Percentiles rank a stretch among this genome's conserved stretches.
Conservation (phyloP, 2,113 vertebrate species). For the Lota lota region DNA sequence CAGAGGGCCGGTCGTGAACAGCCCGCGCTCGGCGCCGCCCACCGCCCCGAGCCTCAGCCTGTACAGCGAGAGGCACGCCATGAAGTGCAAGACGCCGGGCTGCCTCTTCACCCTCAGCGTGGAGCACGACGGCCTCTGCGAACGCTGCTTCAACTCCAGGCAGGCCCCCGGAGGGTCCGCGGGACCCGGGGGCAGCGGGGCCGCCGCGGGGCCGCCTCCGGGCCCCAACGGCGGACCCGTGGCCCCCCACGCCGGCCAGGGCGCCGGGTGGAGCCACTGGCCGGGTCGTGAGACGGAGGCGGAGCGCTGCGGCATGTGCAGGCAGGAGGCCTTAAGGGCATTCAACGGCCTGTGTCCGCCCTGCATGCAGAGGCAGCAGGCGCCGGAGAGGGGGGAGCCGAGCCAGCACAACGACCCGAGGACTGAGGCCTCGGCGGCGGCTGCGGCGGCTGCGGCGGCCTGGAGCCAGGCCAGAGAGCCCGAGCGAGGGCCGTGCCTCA, state of each 20-base stretch:
- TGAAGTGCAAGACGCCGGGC: constrained; percentile 94
- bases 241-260: no score
- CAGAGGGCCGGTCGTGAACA: constrained; percentile 65
- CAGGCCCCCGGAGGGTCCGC: constrained; percentile 57
- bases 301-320: constrained; percentile 81
- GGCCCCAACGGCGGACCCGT: no score
- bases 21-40: constrained; percentile 85
- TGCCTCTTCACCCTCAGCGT: constrained; percentile 93
- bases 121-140: constrained; percentile 90
- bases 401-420: constrained; percentile 77
- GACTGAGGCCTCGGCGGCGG: constrained; percentile 78
- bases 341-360: constrained; percentile 91
- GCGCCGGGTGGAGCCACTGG: constrained; percentile 72
- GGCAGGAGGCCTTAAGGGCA: constrained; percentile 83
- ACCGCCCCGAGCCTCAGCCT: constrained; percentile 92
- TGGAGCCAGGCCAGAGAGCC: constrained; percentile 68
- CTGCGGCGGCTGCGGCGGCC: constrained; percentile 49
- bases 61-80: constrained; percentile 95
- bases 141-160: constrained; percentile 86
- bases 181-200: constrained; percentile 27
- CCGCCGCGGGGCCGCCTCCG: constrained; percentile 50
- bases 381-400: constrained; percentile 63
- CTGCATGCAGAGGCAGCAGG: constrained; percentile 87
- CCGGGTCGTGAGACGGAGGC: constrained; percentile 54
- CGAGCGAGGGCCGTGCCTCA: constrained; percentile 54